These are phyloP conservation scores for Lydus trimaculatus DNA, from an alignment of 2,888 invertebrate species.

Conservation along the genomic window DNA sequence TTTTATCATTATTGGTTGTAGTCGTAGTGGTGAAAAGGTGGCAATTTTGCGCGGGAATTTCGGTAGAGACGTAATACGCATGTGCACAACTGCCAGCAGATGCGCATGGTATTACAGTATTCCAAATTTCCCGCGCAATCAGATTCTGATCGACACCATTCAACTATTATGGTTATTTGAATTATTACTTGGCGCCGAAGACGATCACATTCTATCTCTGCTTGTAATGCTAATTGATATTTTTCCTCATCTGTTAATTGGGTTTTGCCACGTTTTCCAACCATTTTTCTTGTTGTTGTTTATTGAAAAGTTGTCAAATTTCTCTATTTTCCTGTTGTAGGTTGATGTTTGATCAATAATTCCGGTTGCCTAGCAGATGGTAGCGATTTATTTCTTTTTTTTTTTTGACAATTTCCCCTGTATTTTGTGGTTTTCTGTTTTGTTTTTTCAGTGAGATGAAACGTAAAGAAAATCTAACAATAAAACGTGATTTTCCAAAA, in stretches of 20 bases:
- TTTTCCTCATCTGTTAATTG: conserved; percentile 64
- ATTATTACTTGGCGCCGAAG: conserved; percentile 71
- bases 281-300: neutral
- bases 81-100: no score
- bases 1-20: no score
- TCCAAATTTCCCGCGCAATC: no score
- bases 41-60: no score
- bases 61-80: no score
- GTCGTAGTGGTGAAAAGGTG: no score
- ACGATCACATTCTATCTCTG: conserved; percentile 79
- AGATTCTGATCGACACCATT: no score
- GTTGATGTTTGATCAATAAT: neutral
- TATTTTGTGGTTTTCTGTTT: neutral
- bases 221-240: conserved; percentile 75
- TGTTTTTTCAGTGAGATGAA: neutral
- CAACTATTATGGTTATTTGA: no score
- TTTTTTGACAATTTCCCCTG: neutral
- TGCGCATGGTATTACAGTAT: no score
- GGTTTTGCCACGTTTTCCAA: conserved; percentile 17
- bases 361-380: neutral
- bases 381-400: no score
- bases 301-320: neutral
- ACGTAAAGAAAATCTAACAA: neutral
- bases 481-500: neutral
- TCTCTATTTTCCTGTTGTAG: no score